Base-by-base conservation (phyloP, 2,797 vertebrate species). In the Lepus oiostolus region DNA sequence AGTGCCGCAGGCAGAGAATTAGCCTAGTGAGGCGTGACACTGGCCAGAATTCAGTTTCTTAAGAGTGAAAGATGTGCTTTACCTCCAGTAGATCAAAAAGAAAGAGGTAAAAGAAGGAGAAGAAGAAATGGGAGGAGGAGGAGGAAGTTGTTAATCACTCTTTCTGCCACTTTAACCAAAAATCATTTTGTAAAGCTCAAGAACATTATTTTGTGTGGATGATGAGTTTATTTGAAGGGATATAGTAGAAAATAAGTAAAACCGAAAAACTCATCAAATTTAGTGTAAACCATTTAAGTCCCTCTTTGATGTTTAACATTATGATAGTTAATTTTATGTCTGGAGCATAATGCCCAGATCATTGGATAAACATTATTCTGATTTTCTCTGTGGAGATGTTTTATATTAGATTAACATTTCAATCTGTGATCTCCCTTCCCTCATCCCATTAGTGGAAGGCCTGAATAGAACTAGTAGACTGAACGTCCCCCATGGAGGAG, bases 241-340 rank as follows among this genome's bases (percentile, higher is more conserved):
- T 47, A 9, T 87, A 92, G 8, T 47, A 8, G 63, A 94, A 10
- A 90, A 60, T 67, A 80, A 88, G 24, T 74, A 88, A 89, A 22
- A 21, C 4, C 32, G 7, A 80, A 68, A 90, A 60, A 74, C 5
- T 76, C 10, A 84, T 19, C 5, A 85, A 65, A 60, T 60, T 88
- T 76, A 90, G 14, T 79, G 47, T 24, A 87, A 85, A 81, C 16
- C 14, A 35, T 77, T 77, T 63, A 90, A 93, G 54, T 7, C 3
- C 21, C 32, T 68, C 17, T 26, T 68, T 92, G 17, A 92, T 26
- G 14, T 86, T 88, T 26, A 88, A 12, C 65, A 14, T 32, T 11
- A 10, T 17, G 2, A 35, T 70, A 9, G 0, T 75, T 68, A 32
- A 13, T 62, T 90, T 75, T 70, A 35, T 70, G 19, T 71, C 16